These are phyloP conservation scores for Alectoris magna DNA, from an alignment of 2,797 vertebrate genomes.

Conservation along the genomic window DNA sequence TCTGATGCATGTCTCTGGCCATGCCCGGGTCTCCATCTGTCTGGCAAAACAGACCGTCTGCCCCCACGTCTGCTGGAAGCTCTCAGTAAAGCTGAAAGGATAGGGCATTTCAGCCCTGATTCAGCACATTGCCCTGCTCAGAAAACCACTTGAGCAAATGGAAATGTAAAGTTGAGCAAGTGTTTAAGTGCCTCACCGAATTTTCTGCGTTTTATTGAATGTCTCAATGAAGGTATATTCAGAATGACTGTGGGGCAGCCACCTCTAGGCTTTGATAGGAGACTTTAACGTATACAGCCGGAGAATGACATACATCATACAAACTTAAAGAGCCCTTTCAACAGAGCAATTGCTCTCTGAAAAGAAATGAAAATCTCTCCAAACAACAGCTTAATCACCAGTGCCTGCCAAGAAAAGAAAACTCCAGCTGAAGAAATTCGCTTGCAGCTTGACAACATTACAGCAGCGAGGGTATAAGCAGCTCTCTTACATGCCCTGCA, in stretches of 20 bases:
- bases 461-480: not conserved
- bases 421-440: constrained; percentile 17
- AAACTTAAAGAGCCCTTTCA: not conserved
- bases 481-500: not conserved
- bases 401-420: constrained; percentile 12
- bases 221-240: not conserved
- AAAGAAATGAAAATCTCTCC: constrained; percentile 10
- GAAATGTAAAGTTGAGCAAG: not conserved
- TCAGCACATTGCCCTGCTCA: not conserved
- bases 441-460: not conserved
- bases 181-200: not conserved
- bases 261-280: constrained; percentile 8
- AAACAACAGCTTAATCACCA: not conserved
- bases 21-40: not conserved
- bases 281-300: not conserved
- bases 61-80: accelerated
- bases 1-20: not conserved
- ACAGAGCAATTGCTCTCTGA: constrained; percentile 5
- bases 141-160: not conserved
- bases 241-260: not conserved
- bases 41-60: not conserved
- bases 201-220: not conserved
- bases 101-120: accelerated
- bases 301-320: not conserved
- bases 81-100: not conserved